Conservation (phyloP, 2,797 vertebrate genomes). For the Spatula versicolor region DNA sequence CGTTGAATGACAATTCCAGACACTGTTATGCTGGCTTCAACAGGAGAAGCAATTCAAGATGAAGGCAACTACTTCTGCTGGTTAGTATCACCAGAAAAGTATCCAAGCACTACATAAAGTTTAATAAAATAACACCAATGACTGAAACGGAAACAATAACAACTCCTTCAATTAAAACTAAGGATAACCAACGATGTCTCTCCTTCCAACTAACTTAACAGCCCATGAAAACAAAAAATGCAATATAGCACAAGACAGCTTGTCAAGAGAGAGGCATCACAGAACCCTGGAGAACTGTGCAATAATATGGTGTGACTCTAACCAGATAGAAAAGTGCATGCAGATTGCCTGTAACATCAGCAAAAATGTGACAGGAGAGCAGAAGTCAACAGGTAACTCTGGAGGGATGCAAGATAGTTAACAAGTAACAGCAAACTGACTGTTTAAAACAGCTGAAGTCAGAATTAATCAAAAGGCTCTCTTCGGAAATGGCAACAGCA, state of each 20-base stretch:
- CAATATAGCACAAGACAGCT: not conserved
- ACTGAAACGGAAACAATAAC: not conserved
- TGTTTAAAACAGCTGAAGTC: not conserved
- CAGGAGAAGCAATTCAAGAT: not conserved
- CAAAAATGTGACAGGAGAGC: not conserved
- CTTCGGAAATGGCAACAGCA: not conserved
- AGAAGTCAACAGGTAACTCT: not conserved
- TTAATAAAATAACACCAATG: not conserved
- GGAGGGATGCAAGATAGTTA: not conserved
- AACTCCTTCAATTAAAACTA: not conserved
- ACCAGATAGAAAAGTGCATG: not conserved
- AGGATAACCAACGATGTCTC: not conserved
- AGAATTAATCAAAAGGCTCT: not conserved
- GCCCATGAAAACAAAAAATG: not conserved
- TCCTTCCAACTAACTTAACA: not conserved
- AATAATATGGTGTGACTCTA: not conserved
- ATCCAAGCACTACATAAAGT: not conserved
- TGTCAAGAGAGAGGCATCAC: not conserved
- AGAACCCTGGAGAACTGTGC: not conserved
- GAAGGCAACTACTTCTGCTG: not conserved
- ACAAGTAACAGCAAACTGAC: not conserved
- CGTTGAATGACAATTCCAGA: not conserved
- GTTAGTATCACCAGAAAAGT: not conserved
- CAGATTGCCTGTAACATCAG: not conserved
- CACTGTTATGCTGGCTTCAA: not conserved